These are phyloP conservation scores for Mareca strepera DNA, from an alignment of 2,797 vertebrate species.

Conservation along the genomic window DNA sequence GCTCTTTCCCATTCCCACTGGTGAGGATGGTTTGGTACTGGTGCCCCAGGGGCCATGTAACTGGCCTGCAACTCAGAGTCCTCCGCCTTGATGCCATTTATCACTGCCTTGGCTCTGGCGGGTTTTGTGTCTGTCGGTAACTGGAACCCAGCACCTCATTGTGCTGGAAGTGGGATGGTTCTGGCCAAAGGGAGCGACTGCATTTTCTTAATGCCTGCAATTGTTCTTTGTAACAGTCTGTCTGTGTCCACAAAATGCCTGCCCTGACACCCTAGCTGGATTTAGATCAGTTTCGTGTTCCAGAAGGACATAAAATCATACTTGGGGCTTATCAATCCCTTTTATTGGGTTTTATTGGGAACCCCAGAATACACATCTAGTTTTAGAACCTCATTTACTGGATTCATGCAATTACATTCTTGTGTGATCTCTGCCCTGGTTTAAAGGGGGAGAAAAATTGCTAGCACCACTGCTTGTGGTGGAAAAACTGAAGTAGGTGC, in stretches of 20 bases:
- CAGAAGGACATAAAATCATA: not conserved
- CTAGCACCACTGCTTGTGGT: not conserved
- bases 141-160: not conserved
- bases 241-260: not conserved
- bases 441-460: not conserved
- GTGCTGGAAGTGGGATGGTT: not conserved
- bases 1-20: too few relatives aligned
- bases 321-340: not conserved
- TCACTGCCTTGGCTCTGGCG: fast-evolving
- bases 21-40: too few relatives aligned
- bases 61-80: too few relatives aligned
- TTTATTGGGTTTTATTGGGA: not conserved
- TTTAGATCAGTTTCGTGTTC: not conserved
- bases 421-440: not conserved
- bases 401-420: not conserved
- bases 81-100: not conserved
- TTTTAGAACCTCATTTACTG: not conserved
- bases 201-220: not conserved
- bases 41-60: too few relatives aligned
- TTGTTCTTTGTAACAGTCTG: not conserved
- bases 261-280: not conserved
- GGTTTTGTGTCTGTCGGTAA: not conserved
- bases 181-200: not conserved
- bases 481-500: not conserved
- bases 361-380: not conserved